Percentiles rank a stretch among this genome's conserved stretches.
Conservation (phyloP, 2,888 invertebrate species). For the Macrosoma leucophasiata region DNA sequence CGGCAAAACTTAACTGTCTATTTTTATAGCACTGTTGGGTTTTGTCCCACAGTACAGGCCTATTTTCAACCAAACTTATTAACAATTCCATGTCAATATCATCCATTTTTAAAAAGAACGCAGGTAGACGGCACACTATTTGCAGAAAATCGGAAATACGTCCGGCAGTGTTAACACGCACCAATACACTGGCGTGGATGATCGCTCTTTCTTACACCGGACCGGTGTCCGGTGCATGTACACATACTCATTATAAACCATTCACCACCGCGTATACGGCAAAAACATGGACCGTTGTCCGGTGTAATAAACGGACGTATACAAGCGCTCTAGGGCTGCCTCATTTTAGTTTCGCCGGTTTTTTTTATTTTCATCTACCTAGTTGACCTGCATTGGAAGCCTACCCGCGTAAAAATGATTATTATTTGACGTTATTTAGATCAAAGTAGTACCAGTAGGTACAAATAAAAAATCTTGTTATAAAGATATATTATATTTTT, state of each 20-base stretch:
- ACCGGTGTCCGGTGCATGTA: constrained; percentile 29
- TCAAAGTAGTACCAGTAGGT: no score
- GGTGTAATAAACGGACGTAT: no score
- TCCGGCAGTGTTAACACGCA: constrained; percentile 28
- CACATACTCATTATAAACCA: constrained; percentile 27
- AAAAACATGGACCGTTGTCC: constrained; percentile 21
- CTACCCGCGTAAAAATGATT: no score
- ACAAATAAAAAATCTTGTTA: no score
- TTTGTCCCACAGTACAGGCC: constrained; percentile 30
- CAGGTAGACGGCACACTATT: constrained; percentile 27
- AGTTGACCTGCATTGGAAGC: no score
- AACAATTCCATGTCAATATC: constrained; percentile 28
- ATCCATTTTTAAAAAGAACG: constrained; percentile 25
- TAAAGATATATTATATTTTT: no score
- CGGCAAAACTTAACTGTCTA: constrained; percentile 25
- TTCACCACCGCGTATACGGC: constrained; percentile 24
- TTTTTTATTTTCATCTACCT: no score
- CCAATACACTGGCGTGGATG: constrained; percentile 25
- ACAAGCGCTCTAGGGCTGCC: constrained; percentile 22
- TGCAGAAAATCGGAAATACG: constrained; percentile 26
- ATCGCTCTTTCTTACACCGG: constrained; percentile 12
- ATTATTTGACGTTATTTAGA: no score
- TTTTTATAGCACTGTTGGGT: constrained; percentile 29
- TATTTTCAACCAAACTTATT: constrained; percentile 29
- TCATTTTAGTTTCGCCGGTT: no score